Percentiles rank a stretch among this genome's conserved stretches.
Conservation (phyloP, 2,797 vertebrate genomes). For the Pseudochirops cupreus region DNA sequence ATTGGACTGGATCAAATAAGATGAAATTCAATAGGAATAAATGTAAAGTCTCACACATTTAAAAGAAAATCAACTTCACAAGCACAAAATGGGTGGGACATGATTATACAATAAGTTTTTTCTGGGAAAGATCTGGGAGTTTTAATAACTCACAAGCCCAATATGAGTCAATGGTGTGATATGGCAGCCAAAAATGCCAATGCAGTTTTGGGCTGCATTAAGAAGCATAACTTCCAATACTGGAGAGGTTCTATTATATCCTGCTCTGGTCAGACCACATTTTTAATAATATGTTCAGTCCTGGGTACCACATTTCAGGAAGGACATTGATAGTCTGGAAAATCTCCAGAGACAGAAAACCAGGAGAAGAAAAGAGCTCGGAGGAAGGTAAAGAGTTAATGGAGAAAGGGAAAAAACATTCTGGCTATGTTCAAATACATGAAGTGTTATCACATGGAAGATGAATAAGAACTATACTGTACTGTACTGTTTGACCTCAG, state of each 20-base stretch:
- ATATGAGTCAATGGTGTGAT: not conserved
- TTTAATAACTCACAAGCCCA: not conserved
- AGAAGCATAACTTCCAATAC: not conserved
- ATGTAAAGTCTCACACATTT: not conserved
- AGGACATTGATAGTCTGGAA: not conserved
- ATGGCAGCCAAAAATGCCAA: not conserved
- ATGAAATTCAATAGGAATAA: not conserved
- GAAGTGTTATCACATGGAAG: not conserved
- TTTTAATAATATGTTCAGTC: not conserved
- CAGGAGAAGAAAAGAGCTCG: not conserved
- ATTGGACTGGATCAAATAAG: not conserved
- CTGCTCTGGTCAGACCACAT: not conserved
- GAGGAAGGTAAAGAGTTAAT: not conserved
- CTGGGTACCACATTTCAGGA: not conserved
- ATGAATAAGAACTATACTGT: not conserved
- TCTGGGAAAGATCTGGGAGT: not conserved
- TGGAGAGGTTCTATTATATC: not conserved
- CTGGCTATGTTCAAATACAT: not conserved
- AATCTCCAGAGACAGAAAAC: not conserved
- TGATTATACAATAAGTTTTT: not conserved
- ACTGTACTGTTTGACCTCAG: not conserved
- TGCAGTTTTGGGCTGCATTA: not conserved
- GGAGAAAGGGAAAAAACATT: not conserved
- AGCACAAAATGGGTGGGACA: not conserved
- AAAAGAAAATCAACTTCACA: not conserved